Percentiles rank a stretch among this genome's conserved stretches.
Evolutionary conservation across 2,797 vertebrate species (phyloP).

Genomic region (Lagodon rhomboides): DNA sequence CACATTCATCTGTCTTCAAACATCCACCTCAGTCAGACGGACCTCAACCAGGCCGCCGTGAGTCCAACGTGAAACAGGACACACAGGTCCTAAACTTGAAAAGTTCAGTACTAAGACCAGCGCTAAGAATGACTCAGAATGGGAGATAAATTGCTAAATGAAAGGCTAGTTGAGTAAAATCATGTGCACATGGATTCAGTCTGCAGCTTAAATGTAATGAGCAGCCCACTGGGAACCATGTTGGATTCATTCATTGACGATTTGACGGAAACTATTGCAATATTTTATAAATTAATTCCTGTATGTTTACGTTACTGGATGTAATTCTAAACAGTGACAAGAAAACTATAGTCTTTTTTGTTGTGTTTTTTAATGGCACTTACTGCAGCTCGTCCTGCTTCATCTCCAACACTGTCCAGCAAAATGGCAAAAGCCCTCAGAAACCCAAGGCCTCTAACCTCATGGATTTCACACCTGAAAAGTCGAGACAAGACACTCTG

Average conservation of each 20-base stretch:
- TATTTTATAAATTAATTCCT: not conserved
- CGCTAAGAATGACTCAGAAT: not conserved
- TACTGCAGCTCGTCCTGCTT: slow-evolving; percentile 30
- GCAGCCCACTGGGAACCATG: not conserved
- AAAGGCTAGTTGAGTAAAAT: not conserved
- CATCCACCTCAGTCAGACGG: no score
- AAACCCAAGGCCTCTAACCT: slow-evolving; percentile 3
- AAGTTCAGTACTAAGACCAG: not conserved
- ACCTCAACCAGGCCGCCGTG: not conserved
- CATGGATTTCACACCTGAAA: slow-evolving; percentile 11
- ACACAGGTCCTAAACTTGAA: not conserved
- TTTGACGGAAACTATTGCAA: not conserved
- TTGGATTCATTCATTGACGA: not conserved
- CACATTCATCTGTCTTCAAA: no score
- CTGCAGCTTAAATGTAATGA: slow-evolving; percentile 6
- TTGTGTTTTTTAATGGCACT: slow-evolving; percentile 56
- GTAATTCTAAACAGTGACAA: slow-evolving; percentile 3
- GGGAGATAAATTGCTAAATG: not conserved
- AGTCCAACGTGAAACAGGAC: not conserved
- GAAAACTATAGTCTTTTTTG: not conserved
- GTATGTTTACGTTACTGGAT: not conserved
- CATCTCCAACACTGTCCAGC: slow-evolving; percentile 6
- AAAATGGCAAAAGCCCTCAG: slow-evolving; percentile 11
- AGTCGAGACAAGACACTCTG: slow-evolving; percentile 8
- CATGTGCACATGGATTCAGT: not conserved